Evolutionary conservation across 1,140 invertebrate genomes (phyloP), one percentile per base, ranked within the genome.

Genomic region (Lethrus apterus): DNA sequence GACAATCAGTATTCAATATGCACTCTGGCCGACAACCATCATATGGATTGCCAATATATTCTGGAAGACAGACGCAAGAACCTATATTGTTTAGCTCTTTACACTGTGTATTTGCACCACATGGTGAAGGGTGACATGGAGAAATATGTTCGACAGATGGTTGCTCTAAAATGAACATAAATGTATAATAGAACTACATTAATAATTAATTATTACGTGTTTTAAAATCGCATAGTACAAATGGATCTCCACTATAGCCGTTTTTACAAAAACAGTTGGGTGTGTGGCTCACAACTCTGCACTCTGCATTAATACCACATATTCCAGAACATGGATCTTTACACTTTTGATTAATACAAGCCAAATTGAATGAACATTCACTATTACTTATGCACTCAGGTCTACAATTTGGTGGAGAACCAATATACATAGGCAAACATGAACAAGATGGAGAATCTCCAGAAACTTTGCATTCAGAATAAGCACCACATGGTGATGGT

Each of bases 1-100:
- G 74, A 69, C 89, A 92, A 63, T 92, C 88, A 19, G 83, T 78
- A 59, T 82, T 87, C 3, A 84, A 69, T 3, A 85, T 78, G 60
- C 86, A 91, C 65, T 89, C 84, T 1, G 86, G 86, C 54, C 84
- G 69, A 58, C 86, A 89, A 4, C 79, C 81, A 64, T 83, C 78
- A 50, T 81, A 84, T 30, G 86, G 83, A 70, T 88, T 84, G 18
- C 86, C 86, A 49, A 75, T 70, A 54, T 82, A 86, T 47, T 81
- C 79, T 19, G 74, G 69, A 29, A 79, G 61, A 63, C 83, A 86
- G 36, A 73, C 74, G 55, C 84, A 89, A 47, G 72, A 67, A 20
- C 80, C 77, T 48, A 71, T 70, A 23, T 73, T 72, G 52, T 75
- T 73, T 46, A 69, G 67, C 59, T 78, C 73, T 44, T 70, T 73